Percentiles rank a stretch among this genome's conserved stretches.
Evolutionary conservation across 2,113 vertebrate species (phyloP).

Genomic region (Trogon melanurus): DNA sequence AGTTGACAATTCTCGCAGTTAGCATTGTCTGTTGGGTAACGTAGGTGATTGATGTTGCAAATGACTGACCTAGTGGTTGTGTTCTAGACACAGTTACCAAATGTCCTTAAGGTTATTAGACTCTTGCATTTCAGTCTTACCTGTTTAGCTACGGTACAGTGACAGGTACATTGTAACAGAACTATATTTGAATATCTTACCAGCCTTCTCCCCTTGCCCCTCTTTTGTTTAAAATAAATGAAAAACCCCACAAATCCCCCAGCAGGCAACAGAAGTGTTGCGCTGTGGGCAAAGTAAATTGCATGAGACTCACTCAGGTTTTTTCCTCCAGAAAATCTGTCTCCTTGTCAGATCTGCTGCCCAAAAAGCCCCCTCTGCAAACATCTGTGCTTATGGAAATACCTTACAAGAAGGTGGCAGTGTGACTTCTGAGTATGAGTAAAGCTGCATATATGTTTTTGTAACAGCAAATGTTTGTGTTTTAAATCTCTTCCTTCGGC

Average conservation of each 20-base stretch:
- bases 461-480: background rate
- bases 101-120: background rate
- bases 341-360: background rate
- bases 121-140: background rate
- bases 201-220: accelerated
- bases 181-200: background rate
- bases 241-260: background rate
- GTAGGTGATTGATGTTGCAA: background rate
- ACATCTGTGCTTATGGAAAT: background rate
- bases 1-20: background rate
- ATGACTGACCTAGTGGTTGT: background rate
- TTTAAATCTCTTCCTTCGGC: background rate
- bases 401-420: background rate
- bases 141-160: background rate
- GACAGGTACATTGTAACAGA: background rate
- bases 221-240: background rate
- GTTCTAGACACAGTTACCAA: background rate
- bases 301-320: background rate
- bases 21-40: background rate
- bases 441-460: background rate
- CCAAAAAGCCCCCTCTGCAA: accelerated
- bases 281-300: background rate
- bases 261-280: background rate
- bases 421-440: background rate
- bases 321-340: background rate